Percentiles rank a stretch among this genome's conserved stretches.
These are phyloP conservation scores for Otis tarda DNA, from an alignment of 2,113 vertebrate genomes.

Conservation along the genomic window DNA sequence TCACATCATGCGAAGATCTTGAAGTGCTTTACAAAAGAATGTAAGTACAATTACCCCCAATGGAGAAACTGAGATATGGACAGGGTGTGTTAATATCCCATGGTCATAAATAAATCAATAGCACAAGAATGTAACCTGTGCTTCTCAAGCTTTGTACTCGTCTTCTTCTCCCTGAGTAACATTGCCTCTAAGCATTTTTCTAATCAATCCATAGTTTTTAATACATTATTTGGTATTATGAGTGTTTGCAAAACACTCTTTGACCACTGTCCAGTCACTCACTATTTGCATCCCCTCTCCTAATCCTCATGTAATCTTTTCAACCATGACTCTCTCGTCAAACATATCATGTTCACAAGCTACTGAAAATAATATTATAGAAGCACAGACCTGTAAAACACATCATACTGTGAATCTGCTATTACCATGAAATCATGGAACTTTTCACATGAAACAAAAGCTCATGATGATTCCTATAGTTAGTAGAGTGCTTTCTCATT, in stretches of 20 bases:
- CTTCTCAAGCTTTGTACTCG: not conserved
- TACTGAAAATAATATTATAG: not conserved
- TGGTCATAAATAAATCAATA: not conserved
- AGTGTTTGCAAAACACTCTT: not conserved
- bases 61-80: not conserved
- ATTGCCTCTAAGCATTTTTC: not conserved
- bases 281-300: not conserved
- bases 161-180: not conserved
- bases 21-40: not conserved
- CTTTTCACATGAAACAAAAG: conserved; percentile 29
- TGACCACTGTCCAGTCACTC: not conserved
- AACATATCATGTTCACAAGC: not conserved
- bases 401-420: not conserved
- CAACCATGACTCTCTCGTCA: not conserved
- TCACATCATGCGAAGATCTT: not conserved
- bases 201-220: not conserved
- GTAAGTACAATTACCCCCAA: not conserved
- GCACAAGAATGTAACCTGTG: not conserved
- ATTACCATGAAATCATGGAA: not conserved
- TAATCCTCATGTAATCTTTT: conserved; percentile 34
- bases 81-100: not conserved
- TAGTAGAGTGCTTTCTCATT: not conserved
- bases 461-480: not conserved
- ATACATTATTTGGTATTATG: not conserved
- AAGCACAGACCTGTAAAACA: not conserved